These are phyloP conservation scores for Poeciliopsis presidionis DNA, from an alignment of 2,797 vertebrate genomes.

Conservation along the genomic window DNA sequence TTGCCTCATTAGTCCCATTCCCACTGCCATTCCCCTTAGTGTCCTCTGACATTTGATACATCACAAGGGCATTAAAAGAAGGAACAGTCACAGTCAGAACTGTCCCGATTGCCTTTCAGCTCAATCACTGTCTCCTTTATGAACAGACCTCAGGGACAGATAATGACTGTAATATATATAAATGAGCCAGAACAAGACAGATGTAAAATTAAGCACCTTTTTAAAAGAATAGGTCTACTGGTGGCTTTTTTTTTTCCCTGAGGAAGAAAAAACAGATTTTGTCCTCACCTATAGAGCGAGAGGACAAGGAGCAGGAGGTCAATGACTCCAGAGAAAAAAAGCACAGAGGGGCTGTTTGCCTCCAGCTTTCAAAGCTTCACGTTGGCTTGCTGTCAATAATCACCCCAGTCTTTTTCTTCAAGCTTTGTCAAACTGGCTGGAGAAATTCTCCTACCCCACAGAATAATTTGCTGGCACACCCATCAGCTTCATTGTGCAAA, in stretches of 20 bases:
- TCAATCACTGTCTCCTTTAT: constrained; percentile 69
- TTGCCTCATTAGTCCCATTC: constrained; percentile 58
- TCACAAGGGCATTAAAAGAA: constrained; percentile 63
- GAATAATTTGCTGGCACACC: constrained; percentile 74
- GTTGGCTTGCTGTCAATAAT: constrained; percentile 76
- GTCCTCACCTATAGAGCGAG: constrained; percentile 32
- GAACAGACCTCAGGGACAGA: constrained; percentile 63
- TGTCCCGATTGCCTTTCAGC: constrained; percentile 52
- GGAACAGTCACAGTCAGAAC: constrained; percentile 48
- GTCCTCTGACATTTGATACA: constrained; percentile 51
- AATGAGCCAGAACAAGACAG: constrained; percentile 70
- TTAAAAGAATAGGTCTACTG: constrained; percentile 65
- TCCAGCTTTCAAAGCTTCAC: constrained; percentile 62
- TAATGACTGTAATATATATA: constrained; percentile 73
- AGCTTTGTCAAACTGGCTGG: constrained; percentile 80
- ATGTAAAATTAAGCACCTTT: constrained; percentile 67
- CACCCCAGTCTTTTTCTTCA: constrained; percentile 62
- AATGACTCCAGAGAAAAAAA: constrained; percentile 38
- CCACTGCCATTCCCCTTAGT: constrained; percentile 28
- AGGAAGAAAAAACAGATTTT: constrained; percentile 57
- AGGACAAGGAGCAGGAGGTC: constrained; percentile 44
- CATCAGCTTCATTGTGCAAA: constrained; percentile 77
- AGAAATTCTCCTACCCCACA: constrained; percentile 75
- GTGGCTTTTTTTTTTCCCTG: constrained; percentile 53
- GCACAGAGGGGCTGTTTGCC: constrained; percentile 35